These are phyloP conservation scores for Argyresthia albistria DNA, from an alignment of 2,888 invertebrate species.

Conservation along the genomic window DNA sequence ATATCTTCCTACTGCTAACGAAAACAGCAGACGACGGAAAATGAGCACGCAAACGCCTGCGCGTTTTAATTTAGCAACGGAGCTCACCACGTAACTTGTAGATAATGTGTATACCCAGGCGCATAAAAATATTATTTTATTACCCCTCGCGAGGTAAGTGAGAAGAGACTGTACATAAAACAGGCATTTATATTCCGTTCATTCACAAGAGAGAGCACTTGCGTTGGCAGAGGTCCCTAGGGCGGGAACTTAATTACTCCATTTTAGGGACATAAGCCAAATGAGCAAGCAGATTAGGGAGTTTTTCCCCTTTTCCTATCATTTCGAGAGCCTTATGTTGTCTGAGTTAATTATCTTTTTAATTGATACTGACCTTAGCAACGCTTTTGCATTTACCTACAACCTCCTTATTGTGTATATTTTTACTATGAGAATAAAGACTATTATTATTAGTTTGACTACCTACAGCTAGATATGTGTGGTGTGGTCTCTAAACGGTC, in stretches of 20 bases:
- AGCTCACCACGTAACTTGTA: background rate
- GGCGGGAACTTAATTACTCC: conserved; percentile 29
- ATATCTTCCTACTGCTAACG: too few species aligned
- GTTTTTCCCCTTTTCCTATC: conserved; percentile 16
- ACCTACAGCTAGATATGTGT: too few species aligned
- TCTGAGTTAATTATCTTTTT: background rate
- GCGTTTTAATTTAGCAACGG: background rate
- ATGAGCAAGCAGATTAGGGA: conserved; percentile 26
- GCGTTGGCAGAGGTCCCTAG: conserved; percentile 8
- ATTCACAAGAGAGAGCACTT: background rate
- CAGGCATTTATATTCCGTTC: conserved; percentile 4
- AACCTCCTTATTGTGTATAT: too few species aligned
- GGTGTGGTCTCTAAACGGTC: too few species aligned
- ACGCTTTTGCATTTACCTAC: too few species aligned
- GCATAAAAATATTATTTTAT: conserved; percentile 4
- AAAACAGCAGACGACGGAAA: background rate
- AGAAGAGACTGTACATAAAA: conserved; percentile 1
- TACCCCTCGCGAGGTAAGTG: background rate
- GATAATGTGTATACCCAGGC: background rate
- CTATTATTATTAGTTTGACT: too few species aligned
- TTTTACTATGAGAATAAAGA: too few species aligned
- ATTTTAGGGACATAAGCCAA: conserved; percentile 27
- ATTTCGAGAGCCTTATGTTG: background rate
- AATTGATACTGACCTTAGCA: too few species aligned
- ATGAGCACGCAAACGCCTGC: background rate